Evolutionary conservation across 2,888 invertebrate genomes (phyloP), one percentile per base, ranked within the genome.

Genomic region (Callosobruchus maculatus): DNA sequence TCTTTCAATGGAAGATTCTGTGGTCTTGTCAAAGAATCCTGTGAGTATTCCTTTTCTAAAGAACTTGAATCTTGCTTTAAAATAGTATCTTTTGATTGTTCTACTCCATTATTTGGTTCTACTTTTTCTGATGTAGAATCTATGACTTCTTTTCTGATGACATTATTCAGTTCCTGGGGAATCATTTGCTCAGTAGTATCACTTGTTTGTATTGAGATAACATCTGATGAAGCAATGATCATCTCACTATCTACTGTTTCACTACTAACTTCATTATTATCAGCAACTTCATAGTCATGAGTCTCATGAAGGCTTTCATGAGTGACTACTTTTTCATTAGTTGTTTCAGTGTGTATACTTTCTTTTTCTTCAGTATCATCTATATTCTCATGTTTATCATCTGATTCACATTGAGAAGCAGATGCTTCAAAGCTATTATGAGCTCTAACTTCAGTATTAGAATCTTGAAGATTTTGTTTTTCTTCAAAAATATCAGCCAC

Each of bases 1-100:
- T 76, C 74, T 7, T 72, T 79, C 21, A 81, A 75, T 0, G 77
- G 75, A 22, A 83, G 73, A 71, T 81, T 76, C 73, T 81, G 77
- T 21, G 81, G 81, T 71, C 82, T 74, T 13, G 75, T 71, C 20
- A 74, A 31, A 13, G 75, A 75, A 71, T 79, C 78, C 22, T 72
- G 68, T 0, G 75, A 75, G 22, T 68, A 75, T 22, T 74, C 74
- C 70, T 74, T 74, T 70, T 73, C 70, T 13, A 75, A 31, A 66
- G 70, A 49, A 73, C 69, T 26, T 0, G 30, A 18, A 4, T 13
- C 71, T 26, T 68, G 21, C 4, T 68, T 22, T 21, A 13, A 13
- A 49, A 49, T 1, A 13, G 13, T 49, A 18, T 49, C 49, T 13
- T 49, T 49, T 7, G 49, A 13, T 49, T 13, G 1, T 49, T 21